Evolutionary conservation across 2,888 invertebrate species (phyloP), one percentile per base, ranked within the genome.

Genomic region (Alviniconcha strummeri): DNA sequence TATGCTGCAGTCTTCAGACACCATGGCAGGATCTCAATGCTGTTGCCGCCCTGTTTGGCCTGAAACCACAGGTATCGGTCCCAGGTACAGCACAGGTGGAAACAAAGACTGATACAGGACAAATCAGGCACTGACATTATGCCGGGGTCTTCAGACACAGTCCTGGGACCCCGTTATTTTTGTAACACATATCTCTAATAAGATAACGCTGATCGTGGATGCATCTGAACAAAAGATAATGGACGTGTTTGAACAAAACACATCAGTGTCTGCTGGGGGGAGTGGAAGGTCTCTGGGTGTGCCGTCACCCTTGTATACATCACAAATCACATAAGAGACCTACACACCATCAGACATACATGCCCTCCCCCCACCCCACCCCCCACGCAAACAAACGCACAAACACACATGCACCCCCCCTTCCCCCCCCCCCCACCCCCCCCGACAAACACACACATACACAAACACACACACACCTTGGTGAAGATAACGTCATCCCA

Each of bases 21-120:
- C 72, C 64, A 85, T 8, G 52, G 36, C 13, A 52, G 15, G 2
- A 3, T 83, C 76, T 15, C 84, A 83, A 1, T 87, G 1, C 85
- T 84, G 5, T 91, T 88, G n/a, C 83, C 85, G 8, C 89, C 90
- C 72, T 90, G 90, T 9, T 90, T 90, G 5, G 55, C 67, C 82
- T 82, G 67, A n/a, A n/a, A 71, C 71, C 74, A 74, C 74, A 52
- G 60, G 60, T 60, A 60, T 36, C 60, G 13, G 8, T 11, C 36
- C 36, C 64, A 64, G 11, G 15, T 15, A 15, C 64, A 64, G 15
- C 64, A 64, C 64, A 17, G 17, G n/a, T 7, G 17, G 69, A 3
- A 69, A 69, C 69, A 7, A 15, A 1, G 36, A 36, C 36, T 3
- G 36, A 36, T n/a, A 17, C 15, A 6, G n/a, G 92, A 92, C 87